Percentiles rank a stretch among this genome's conserved stretches.
Conservation (phyloP, 2,888 invertebrate species). For the Phalera bucephala region DNA sequence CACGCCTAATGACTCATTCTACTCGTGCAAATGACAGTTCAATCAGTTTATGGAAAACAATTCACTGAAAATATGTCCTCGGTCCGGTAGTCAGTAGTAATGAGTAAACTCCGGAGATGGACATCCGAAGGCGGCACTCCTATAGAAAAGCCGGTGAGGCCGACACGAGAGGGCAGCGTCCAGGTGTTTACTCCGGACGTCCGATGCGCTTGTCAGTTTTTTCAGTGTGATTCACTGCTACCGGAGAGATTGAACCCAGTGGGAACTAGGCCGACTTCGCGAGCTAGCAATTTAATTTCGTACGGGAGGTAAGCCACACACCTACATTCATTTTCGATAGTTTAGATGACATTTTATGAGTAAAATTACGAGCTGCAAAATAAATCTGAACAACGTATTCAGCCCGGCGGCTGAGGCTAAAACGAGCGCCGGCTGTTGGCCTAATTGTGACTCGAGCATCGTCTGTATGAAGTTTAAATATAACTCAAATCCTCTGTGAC, state of each 20-base stretch:
- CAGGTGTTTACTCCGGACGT: conserved; percentile 90
- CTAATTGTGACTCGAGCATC: conserved; percentile 75
- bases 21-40: conserved; percentile 42
- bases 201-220: conserved; percentile 93
- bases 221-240: conserved; percentile 90
- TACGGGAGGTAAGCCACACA: conserved; percentile 66
- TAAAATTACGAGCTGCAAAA: conserved; percentile 56
- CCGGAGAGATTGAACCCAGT: conserved; percentile 89
- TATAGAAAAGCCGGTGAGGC: conserved; percentile 84
- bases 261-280: conserved; percentile 86
- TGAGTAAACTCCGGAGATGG: conserved; percentile 84
- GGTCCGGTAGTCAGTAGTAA: conserved; percentile 57
- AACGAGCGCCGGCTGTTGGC: conserved; percentile 78
- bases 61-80: conserved; percentile 50
- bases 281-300: conserved; percentile 76
- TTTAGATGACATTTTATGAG: conserved; percentile 59
- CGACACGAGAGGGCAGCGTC: conserved; percentile 88
- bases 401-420: conserved; percentile 78
- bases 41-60: conserved; percentile 39
- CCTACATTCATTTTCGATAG: conserved; percentile 41
- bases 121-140: conserved; percentile 87
- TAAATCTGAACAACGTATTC: conserved; percentile 55
- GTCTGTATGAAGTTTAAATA: conserved; percentile 69
- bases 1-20: conserved; percentile 60
- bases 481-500: conserved; percentile 62